Evolutionary conservation across 2,888 invertebrate genomes (phyloP).

Genomic region (Metellina segmentata): DNA sequence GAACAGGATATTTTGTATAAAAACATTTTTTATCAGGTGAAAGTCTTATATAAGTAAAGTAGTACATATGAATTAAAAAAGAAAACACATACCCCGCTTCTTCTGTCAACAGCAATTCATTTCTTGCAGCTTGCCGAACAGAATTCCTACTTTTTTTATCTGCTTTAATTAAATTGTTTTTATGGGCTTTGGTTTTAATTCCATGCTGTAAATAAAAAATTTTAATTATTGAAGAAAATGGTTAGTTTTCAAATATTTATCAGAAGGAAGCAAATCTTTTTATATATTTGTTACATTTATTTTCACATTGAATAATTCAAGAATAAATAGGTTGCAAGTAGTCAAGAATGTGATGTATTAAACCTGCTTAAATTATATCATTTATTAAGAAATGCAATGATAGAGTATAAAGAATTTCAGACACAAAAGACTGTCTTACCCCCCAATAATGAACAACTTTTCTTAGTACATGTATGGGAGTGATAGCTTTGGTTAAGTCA

Average conservation of each 20-base stretch:
- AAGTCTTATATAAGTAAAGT: too few relatives aligned
- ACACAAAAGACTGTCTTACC: too few relatives aligned
- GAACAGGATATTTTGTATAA: too few relatives aligned
- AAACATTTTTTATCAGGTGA: too few relatives aligned
- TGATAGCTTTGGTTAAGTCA: too few relatives aligned
- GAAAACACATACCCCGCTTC: slow-evolving; percentile 66
- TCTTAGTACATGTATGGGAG: too few relatives aligned
- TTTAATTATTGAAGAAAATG: background rate
- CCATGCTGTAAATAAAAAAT: slow-evolving; percentile 48
- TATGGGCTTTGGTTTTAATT: slow-evolving; percentile 56
- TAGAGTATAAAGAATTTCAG: background rate
- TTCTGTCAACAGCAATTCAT: slow-evolving; percentile 76
- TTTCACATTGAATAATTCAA: background rate
- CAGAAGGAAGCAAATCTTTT: too few relatives aligned
- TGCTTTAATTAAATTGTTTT: slow-evolving; percentile 50
- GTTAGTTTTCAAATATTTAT: background rate
- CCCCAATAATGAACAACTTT: too few relatives aligned
- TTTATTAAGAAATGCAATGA: background rate
- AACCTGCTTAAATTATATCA: background rate
- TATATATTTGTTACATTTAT: background rate
- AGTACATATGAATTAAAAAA: too few relatives aligned
- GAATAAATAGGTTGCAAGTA: background rate
- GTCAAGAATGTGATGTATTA: background rate
- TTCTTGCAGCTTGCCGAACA: slow-evolving; percentile 69
- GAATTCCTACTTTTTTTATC: slow-evolving; percentile 71